Base-by-base conservation (phyloP, 1,140 invertebrate genomes). In the Drosophila bifasciata region DNA sequence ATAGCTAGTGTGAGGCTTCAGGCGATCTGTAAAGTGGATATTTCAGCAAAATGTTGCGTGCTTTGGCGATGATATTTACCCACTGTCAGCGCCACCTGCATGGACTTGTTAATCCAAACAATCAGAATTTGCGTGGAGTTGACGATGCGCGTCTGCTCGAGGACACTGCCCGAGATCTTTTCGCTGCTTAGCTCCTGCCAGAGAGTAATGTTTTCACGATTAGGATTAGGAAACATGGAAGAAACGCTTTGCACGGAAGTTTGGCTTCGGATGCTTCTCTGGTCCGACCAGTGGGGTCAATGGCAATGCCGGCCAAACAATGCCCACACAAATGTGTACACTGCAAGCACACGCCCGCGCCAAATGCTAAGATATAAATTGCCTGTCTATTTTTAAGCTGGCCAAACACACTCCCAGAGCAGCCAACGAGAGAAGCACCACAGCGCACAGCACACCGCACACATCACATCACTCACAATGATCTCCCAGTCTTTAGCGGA, bases 71-170 rank as follows among this genome's bases (percentile, higher is more conserved):
- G 3, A 28, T 60, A 79, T 90, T 91, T 92, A 93, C 93, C 92
- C 50, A 93, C 91, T 85, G 88, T 89, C 46, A 93, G 79, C 25
- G 86, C 91, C 40, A 93, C 91, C 70, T 91, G 86, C 62, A 93
- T 89, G 39, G 91, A 92, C 70, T 91, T 92, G 67, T 92, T 92
- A 49, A 93, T 89, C 93, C 93, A 93, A 66, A 93, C 92, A 5
- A 93, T 72, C 16, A 93, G 58, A 48, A 92, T 92, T 76, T 93
- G 92, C 11, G 91, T 77, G 3, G 83, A 78, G 60, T 92, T 91
- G 1, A 93, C 89, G 66, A 93, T 91, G 36, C 91, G 89, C 5
- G 93, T 92, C 80, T 93, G 93, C 56, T 93, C 92, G 28, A 93
- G 75, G 19, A 93, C 78, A 48, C 92, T 92, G 5, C 83, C 83